Percentiles rank a stretch among this genome's conserved stretches.
phyloP scores from a whole-genome alignment of 2,113 vertebrate species.

The Plecotus auritus region DNA sequence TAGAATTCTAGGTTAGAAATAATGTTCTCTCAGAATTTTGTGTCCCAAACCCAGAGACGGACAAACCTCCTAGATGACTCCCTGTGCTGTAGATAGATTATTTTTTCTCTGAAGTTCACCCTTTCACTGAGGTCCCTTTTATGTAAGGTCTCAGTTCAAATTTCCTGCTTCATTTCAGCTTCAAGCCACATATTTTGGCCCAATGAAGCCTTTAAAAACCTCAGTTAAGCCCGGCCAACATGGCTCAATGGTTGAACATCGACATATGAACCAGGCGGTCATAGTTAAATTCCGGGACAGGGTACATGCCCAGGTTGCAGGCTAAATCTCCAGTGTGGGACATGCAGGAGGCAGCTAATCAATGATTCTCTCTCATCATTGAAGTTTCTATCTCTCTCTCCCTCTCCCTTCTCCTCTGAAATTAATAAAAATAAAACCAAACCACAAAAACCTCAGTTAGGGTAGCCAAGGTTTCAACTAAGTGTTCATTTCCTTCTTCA shows the following conservation, averaged over 20 bases:
- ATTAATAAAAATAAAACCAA: too few relatives aligned
- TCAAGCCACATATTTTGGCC: background rate
- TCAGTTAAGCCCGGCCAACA: background rate
- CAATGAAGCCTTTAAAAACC: background rate
- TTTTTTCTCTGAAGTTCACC: background rate
- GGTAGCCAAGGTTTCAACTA: background rate
- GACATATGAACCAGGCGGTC: too few relatives aligned
- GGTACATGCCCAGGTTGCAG: background rate
- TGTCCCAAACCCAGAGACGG: background rate
- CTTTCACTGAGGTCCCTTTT: background rate
- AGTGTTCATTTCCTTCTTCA: slow-evolving; percentile 4
- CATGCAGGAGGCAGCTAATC: background rate
- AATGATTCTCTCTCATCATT: background rate
- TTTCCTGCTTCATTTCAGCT: background rate
- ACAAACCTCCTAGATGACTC: background rate
- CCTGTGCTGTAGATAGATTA: background rate
- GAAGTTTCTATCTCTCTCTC: too few relatives aligned
- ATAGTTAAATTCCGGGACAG: background rate
- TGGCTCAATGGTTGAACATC: background rate
- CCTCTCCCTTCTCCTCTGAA: too few relatives aligned
- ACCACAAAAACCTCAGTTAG: background rate
- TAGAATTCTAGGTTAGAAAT: slow-evolving; percentile 6
- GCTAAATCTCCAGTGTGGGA: background rate
- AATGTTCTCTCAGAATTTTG: slow-evolving; percentile 3
- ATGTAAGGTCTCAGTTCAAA: background rate